Evolutionary conservation across 2,797 vertebrate species (phyloP).

Genomic region (Moxostoma hubbsi): DNA sequence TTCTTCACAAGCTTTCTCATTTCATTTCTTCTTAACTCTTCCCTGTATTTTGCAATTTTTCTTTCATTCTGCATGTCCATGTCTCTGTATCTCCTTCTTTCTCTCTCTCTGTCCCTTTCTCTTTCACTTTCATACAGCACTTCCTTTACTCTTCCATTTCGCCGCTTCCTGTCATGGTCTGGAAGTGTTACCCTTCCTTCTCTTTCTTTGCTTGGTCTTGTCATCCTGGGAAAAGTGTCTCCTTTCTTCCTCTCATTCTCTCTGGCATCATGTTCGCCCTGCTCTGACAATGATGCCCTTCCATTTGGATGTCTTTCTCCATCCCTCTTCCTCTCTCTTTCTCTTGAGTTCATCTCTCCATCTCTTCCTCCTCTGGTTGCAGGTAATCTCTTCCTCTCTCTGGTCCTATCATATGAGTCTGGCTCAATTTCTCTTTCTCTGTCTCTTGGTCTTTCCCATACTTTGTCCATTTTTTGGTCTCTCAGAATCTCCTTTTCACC

Average conservation of each 20-base stretch:
- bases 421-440: constrained; percentile 60
- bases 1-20: constrained; percentile 43
- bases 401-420: constrained; percentile 53
- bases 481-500: constrained; percentile 63
- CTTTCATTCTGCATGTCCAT: constrained; percentile 61
- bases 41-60: constrained; percentile 61
- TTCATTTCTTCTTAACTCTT: constrained; percentile 55
- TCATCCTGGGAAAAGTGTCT: constrained; percentile 73
- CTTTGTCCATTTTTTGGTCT: constrained; percentile 57
- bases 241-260: constrained; percentile 65
- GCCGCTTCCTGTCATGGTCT: constrained; percentile 46
- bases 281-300: constrained; percentile 58
- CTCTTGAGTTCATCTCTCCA: constrained; percentile 63
- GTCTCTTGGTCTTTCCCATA: constrained; percentile 54
- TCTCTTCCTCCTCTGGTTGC: constrained; percentile 54
- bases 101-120: constrained; percentile 49
- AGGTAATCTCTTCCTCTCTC: constrained; percentile 58
- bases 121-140: constrained; percentile 55
- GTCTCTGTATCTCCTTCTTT: constrained; percentile 46
- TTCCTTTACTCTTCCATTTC: constrained; percentile 46
- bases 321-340: constrained; percentile 62
- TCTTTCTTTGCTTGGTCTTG: constrained; percentile 55
- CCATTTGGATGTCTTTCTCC: constrained; percentile 59
- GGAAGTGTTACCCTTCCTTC: constrained; percentile 34
- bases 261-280: constrained; percentile 37